Conservation (phyloP, 2,113 vertebrate genomes). For the Pollimyrus isidori region DNA sequence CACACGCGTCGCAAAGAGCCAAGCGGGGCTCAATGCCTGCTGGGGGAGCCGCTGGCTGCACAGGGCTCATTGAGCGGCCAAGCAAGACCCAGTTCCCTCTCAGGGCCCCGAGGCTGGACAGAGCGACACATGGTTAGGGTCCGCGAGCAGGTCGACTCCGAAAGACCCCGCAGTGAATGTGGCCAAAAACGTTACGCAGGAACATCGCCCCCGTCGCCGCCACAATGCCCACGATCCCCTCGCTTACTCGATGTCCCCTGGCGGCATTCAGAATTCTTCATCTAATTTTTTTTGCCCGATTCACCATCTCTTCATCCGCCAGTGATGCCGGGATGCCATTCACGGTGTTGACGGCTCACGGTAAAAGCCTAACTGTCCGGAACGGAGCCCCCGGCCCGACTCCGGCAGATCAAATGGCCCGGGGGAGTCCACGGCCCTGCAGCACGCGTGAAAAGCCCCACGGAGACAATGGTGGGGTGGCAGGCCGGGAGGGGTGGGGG, state of each 20-base stretch:
- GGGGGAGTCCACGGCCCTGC: background rate
- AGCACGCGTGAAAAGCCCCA: background rate
- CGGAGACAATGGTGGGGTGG: background rate
- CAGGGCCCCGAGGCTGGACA: conserved; percentile 44
- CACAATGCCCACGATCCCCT: too few relatives aligned
- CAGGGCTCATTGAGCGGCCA: conserved; percentile 38
- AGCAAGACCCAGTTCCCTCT: conserved; percentile 17
- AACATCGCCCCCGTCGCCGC: background rate
- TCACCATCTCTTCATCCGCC: background rate
- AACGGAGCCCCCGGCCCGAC: background rate
- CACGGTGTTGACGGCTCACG: too few relatives aligned
- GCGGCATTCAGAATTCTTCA: background rate
- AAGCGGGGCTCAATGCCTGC: background rate
- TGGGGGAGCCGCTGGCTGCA: background rate
- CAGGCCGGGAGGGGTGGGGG: background rate
- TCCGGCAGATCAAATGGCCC: background rate
- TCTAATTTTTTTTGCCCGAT: background rate
- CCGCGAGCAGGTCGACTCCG: background rate
- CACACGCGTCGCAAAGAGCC: background rate
- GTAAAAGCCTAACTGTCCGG: background rate
- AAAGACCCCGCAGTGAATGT: background rate
- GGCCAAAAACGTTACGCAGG: background rate
- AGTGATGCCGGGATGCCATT: background rate
- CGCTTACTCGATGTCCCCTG: background rate
- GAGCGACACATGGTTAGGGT: conserved; percentile 57